A percentile compares a stretch with the other conserved stretches of the same genome.
These are phyloP conservation scores for Brachyistius frenatus DNA, from an alignment of 2,113 vertebrate species.

Conservation along the genomic window DNA sequence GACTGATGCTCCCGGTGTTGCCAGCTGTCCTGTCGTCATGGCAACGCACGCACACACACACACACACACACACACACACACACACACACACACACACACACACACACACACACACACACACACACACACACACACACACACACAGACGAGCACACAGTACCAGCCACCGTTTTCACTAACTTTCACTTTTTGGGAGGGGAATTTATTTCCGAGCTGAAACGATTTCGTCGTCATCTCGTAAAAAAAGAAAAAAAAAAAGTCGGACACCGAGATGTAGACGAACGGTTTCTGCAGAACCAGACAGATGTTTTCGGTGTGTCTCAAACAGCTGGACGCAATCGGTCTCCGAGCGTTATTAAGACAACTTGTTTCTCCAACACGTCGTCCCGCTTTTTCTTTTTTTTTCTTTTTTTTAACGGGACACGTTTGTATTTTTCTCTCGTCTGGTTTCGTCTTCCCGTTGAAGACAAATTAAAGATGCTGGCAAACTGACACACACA, in stretches of 20 bases:
- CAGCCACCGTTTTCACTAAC: not conserved
- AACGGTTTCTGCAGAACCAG: too few species aligned
- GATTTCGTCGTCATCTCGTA: too few species aligned
- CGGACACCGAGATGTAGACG: too few species aligned
- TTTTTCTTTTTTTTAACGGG: too few species aligned
- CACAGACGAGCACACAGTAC: not conserved
- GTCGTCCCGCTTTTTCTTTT: not conserved
- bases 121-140: conserved; percentile 15
- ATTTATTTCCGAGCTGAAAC: too few species aligned
- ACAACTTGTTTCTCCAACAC: conserved; percentile 23
- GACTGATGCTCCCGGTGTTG: conserved; percentile 22
- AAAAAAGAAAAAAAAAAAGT: too few species aligned
- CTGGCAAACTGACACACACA: too few species aligned
- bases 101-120: conserved; percentile 13
- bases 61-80: conserved; percentile 17
- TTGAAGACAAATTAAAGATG: too few species aligned
- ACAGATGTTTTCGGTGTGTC: too few species aligned
- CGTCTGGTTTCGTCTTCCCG: too few species aligned
- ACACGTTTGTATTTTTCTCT: too few species aligned
- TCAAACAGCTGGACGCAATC: conserved; percentile 3
- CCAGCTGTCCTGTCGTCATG: conserved; percentile 31
- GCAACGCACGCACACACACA: conserved; percentile 27
- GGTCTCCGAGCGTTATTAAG: conserved; percentile 20
- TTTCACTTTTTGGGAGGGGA: too few species aligned
- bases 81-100: conserved; percentile 12